Conservation (phyloP, 2,113 vertebrate genomes). For the human region GRCh38 chr9:21141501-21142000, state of each 20-base stretch:
- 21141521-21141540: not conserved
- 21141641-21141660: no score
- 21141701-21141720: not conserved
- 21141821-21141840: not conserved
- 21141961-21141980: no score
- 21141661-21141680: not conserved
- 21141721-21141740: not conserved
- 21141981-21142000: no score
- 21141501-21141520: not conserved
- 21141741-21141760: not conserved
- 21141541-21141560: not conserved
- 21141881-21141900: not conserved
- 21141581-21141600: not conserved
- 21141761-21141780: not conserved
- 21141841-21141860: not conserved
- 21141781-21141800: not conserved
- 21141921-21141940: no score
- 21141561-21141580: not conserved
- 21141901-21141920: not conserved
- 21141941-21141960: not conserved
- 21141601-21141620: fast-evolving
- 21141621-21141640: not conserved
- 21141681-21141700: not conserved
- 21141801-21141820: not conserved
- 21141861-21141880: not conserved